phyloP scores from a whole-genome alignment of 2,113 vertebrate species.

The Eolophus roseicapilla region DNA sequence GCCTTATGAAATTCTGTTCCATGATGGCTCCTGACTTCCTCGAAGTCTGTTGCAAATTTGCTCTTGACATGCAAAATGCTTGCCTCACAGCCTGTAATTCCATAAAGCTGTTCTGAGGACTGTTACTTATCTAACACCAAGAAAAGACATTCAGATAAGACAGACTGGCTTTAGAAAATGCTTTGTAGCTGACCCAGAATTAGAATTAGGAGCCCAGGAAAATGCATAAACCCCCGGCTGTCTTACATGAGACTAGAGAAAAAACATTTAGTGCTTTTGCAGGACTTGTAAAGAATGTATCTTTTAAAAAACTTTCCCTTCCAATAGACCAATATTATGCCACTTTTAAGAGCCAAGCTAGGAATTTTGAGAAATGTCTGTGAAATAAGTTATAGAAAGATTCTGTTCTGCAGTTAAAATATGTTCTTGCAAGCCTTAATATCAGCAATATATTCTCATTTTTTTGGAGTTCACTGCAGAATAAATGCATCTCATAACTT shows the following conservation, averaged over 20 bases:
- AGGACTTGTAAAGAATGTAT: background rate
- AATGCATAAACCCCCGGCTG: background rate
- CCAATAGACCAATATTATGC: background rate
- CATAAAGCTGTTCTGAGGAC: background rate
- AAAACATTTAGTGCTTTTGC: background rate
- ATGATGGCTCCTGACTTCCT: background rate
- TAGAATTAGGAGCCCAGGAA: background rate
- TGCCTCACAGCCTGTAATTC: background rate
- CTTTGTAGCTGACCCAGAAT: background rate
- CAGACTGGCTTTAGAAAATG: background rate
- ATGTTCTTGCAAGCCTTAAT: background rate
- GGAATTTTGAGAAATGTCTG: background rate
- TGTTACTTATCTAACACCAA: background rate
- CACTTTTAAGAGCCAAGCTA: background rate
- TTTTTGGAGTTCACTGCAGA: background rate
- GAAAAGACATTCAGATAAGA: background rate
- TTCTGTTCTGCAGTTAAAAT: background rate
- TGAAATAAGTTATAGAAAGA: background rate
- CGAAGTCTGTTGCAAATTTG: slow-evolving; percentile 19
- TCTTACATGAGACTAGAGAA: background rate
- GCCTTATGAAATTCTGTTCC: background rate
- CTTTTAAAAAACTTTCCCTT: background rate
- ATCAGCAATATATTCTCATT: background rate
- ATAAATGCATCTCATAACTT: background rate
- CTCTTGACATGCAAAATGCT: background rate